Percentiles rank a stretch among this genome's conserved stretches.
phyloP scores from a whole-genome alignment of 2,797 vertebrate species.

The Catamblyrhynchus diadema region DNA sequence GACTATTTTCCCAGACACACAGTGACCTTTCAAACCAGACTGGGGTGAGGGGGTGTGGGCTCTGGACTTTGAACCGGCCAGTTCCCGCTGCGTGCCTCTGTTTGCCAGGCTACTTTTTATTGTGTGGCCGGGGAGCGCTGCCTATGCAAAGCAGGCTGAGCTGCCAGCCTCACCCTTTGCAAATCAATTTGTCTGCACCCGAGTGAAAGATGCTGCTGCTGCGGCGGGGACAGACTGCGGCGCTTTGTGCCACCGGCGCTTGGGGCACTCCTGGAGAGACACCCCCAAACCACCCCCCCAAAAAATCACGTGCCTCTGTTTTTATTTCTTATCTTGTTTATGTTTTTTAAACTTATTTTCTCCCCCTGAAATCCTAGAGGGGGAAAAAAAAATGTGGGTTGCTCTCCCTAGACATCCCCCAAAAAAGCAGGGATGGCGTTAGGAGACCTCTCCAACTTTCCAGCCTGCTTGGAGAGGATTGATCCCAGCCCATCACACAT shows the following conservation, averaged over 20 bases:
- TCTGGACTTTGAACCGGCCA: constrained; percentile 87
- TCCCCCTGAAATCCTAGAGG: neutral
- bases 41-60: constrained; percentile 85
- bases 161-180: constrained; percentile 93
- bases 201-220: constrained; percentile 81
- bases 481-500: rapidly evolving
- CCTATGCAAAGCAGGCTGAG: constrained; percentile 89
- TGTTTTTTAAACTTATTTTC: neutral
- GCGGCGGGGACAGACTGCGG: constrained; percentile 81
- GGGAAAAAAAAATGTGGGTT: neutral
- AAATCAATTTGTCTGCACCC: constrained; percentile 98
- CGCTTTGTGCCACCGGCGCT: constrained; percentile 82
- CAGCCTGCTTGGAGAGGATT: neutral
- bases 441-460: neutral
- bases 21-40: constrained; percentile 96
- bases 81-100: constrained; percentile 86
- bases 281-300: neutral
- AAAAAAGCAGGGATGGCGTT: rapidly evolving
- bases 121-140: constrained; percentile 84
- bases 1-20: constrained; percentile 93
- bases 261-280: constrained; percentile 57
- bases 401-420: rapidly evolving
- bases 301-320: neutral
- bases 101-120: constrained; percentile 85
- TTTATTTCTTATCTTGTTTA: neutral